Percentiles rank a stretch among this genome's conserved stretches.
Evolutionary conservation across 1,140 invertebrate species (phyloP).

Genomic region (Philotrypesis tridentata): DNA sequence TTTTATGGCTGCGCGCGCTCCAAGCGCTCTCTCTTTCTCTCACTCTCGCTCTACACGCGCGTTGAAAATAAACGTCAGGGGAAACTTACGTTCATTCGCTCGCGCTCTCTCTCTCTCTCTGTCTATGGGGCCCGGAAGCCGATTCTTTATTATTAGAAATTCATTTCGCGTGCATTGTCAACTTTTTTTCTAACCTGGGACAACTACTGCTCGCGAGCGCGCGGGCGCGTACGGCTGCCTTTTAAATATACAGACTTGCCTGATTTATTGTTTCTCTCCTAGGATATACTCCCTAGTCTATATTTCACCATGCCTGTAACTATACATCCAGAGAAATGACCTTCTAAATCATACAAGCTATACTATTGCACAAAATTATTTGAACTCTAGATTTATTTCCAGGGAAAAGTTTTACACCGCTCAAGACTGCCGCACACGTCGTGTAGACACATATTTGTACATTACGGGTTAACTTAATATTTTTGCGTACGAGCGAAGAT

Average conservation of each 20-base stretch:
- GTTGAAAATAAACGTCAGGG: background rate
- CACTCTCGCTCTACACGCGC: background rate
- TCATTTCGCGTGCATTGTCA: background rate
- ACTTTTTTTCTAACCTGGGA: background rate
- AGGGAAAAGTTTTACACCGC: background rate
- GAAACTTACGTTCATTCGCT: background rate
- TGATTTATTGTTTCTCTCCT: background rate
- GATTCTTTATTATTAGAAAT: background rate
- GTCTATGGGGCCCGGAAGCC: background rate
- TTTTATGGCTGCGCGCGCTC: background rate
- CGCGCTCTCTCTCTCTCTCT: no score
- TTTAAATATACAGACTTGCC: background rate
- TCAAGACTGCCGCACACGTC: background rate
- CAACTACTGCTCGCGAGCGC: background rate
- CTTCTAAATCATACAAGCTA: background rate
- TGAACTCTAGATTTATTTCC: background rate
- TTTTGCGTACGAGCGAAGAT: no score
- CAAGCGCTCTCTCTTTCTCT: background rate
- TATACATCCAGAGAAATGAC: background rate
- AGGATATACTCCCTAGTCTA: background rate
- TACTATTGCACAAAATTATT: background rate
- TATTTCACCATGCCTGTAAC: background rate
- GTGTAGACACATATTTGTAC: background rate
- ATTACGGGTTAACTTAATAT: background rate
- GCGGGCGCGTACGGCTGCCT: background rate